Evolutionary conservation across 2,797 vertebrate species (phyloP).

Genomic region (Tolypeutes matacus): DNA sequence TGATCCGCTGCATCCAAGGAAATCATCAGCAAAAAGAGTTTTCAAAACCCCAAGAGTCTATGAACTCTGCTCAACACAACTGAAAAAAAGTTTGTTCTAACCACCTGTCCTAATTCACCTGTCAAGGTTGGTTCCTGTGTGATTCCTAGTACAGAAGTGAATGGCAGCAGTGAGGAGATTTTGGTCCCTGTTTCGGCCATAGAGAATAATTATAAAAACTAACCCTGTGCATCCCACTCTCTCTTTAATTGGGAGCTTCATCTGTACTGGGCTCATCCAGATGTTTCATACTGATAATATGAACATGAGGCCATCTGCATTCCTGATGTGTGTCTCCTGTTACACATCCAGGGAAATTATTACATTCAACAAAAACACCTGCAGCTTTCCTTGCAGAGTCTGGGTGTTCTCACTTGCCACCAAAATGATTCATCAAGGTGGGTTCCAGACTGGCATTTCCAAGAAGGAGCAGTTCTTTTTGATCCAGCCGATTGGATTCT

Average conservation of each 20-base stretch:
- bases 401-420: not conserved
- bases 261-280: too few relatives aligned
- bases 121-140: too few relatives aligned
- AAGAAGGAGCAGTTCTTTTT: not conserved
- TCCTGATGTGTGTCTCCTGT: not conserved
- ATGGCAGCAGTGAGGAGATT: too few relatives aligned
- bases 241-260: accelerated
- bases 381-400: not conserved
- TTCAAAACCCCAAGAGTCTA: not conserved
- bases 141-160: not conserved
- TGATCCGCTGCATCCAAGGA: not conserved
- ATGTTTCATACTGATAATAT: not conserved
- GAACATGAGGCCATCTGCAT: not conserved
- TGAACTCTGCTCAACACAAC: too few relatives aligned
- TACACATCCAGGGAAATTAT: not conserved
- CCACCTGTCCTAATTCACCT: not conserved
- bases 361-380: not conserved
- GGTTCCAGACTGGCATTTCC: not conserved
- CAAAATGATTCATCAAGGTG: not conserved
- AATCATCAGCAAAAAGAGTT: not conserved
- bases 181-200: not conserved
- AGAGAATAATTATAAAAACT: not conserved
- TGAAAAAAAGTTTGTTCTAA: accelerated
- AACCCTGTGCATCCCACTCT: not conserved
- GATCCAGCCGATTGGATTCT: too few relatives aligned